A percentile compares a stretch with the other conserved stretches of the same genome.
Conservation (phyloP, 1,140 invertebrate species). For the Nephotettix cincticeps region DNA sequence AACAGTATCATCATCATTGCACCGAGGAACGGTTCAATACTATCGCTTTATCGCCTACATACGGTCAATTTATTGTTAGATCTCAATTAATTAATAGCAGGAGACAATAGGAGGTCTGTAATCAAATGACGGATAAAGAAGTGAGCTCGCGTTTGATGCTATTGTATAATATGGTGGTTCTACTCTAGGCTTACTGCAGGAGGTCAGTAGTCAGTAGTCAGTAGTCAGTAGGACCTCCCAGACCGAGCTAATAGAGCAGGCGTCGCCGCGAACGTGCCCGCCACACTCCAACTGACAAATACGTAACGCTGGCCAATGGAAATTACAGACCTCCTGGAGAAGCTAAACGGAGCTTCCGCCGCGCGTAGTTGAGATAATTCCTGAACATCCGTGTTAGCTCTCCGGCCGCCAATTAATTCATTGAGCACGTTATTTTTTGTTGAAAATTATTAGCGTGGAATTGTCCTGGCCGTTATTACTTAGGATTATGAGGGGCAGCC, state of each 20-base stretch:
- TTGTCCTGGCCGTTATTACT: not conserved
- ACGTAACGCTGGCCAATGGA: constrained; percentile 10
- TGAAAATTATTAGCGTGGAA: not conserved
- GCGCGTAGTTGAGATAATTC: constrained; percentile 1
- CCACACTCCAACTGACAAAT: not conserved
- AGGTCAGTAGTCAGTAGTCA: not conserved
- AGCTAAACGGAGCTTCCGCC: not conserved
- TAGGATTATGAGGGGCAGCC: no score
- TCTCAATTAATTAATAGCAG: not conserved
- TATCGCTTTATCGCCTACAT: not conserved
- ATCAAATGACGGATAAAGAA: not conserved
- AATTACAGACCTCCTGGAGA: constrained; percentile 20
- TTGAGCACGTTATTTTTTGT: not conserved
- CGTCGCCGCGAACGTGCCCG: not conserved
- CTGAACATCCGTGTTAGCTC: not conserved
- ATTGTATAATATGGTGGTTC: not conserved
- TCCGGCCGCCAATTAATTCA: not conserved
- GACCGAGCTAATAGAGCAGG: not conserved
- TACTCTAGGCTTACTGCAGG: not conserved
- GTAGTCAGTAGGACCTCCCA: not conserved
- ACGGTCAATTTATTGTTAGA: not conserved
- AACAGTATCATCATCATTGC: no score
- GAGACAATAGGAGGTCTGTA: not conserved
- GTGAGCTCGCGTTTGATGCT: not conserved
- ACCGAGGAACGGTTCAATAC: no score